These are phyloP conservation scores for Procambarus clarkii DNA, from an alignment of 1,140 invertebrate genomes.

Conservation along the genomic window DNA sequence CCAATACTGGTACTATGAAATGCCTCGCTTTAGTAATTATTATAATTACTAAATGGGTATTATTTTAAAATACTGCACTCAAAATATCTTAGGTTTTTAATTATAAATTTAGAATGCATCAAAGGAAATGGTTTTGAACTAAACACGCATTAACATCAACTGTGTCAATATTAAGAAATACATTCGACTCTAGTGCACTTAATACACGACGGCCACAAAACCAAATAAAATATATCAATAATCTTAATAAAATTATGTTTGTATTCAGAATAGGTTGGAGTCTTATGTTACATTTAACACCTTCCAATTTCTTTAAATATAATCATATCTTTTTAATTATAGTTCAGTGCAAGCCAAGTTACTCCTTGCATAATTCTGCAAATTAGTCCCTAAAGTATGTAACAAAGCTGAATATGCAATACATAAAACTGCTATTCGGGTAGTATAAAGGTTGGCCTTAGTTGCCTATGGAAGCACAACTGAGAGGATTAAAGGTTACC, in stretches of 20 bases:
- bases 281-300: too few species aligned
- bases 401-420: background rate
- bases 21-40: background rate
- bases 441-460: background rate
- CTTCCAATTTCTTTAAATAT: too few species aligned
- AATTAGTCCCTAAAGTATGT: background rate
- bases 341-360: background rate
- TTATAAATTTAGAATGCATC: background rate
- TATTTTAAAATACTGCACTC: background rate
- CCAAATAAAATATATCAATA: too few species aligned
- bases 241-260: background rate
- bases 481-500: background rate
- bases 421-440: background rate
- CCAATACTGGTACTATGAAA: background rate
- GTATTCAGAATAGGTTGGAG: background rate
- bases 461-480: background rate
- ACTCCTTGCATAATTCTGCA: background rate
- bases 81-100: background rate
- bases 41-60: background rate
- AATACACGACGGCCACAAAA: background rate
- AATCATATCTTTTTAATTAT: too few species aligned
- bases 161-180: background rate
- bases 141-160: background rate
- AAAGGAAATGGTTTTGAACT: background rate
- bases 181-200: background rate